A percentile compares a stretch with the other conserved stretches of the same genome.
Evolutionary conservation across 30 jellyfish, hydroid and myxozoan species (phyloP).

Genomic region (Phacellophora camtschatica): DNA sequence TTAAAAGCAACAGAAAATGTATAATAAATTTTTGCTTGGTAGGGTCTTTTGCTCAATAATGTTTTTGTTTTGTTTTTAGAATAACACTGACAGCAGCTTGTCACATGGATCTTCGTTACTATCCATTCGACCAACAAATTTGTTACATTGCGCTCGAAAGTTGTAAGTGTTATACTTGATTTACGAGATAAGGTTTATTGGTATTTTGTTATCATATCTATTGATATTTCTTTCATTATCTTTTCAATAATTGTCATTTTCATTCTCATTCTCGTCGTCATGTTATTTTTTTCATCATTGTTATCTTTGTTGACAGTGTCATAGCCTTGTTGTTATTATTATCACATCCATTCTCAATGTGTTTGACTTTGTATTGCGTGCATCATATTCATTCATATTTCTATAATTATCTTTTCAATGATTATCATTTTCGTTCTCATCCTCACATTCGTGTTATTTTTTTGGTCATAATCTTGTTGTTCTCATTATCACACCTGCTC

Average conservation of each 20-base stretch:
- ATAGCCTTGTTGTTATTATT: neutral
- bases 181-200: neutral
- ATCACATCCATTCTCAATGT: no score
- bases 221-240: neutral
- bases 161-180: conserved; percentile 69
- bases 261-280: neutral
- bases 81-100: conserved; percentile 74
- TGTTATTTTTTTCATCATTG: neutral
- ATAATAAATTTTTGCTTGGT: no score
- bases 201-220: neutral
- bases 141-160: conserved; percentile 97
- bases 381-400: no score
- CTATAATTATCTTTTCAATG: no score
- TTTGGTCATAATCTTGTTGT: no score
- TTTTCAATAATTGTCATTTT: neutral
- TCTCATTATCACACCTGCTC: no score
- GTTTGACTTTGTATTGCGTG: no score
- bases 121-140: conserved; percentile 73
- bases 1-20: no score
- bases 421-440: no score
- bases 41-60: no score
- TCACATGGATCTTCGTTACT: conserved; percentile 61
- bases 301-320: neutral
- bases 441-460: no score
- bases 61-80: no score